phyloP scores from a whole-genome alignment of 2,113 vertebrate genomes.

The Nipponia nippon region DNA sequence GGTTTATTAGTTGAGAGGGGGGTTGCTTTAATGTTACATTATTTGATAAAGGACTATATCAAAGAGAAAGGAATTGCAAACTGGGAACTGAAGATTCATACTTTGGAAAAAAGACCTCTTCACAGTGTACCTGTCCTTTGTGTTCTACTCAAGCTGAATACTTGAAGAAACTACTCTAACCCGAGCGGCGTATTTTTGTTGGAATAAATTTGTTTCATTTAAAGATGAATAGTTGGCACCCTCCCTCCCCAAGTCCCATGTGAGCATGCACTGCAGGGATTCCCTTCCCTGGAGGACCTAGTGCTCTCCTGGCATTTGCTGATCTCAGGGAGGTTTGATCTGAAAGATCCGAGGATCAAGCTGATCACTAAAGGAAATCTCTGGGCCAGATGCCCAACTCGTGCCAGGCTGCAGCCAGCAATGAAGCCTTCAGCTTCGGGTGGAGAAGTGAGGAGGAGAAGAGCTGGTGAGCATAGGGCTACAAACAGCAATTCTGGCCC shows the following conservation, averaged over 20 bases:
- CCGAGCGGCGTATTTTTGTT: background rate
- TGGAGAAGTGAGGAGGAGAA: background rate
- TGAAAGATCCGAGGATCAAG: background rate
- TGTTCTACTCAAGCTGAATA: background rate
- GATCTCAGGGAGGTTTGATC: too few species aligned
- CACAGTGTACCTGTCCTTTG: background rate
- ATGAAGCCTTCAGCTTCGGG: too few species aligned
- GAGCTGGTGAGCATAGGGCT: background rate
- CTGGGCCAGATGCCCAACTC: background rate
- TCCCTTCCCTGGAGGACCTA: background rate
- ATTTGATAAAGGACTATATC: background rate
- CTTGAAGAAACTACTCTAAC: background rate
- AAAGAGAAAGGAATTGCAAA: background rate
- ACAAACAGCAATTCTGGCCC: too few species aligned
- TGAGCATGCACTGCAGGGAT: rapidly evolving
- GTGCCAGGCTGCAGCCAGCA: background rate
- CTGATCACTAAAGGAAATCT: too few species aligned
- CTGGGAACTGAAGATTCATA: background rate
- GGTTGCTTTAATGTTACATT: background rate
- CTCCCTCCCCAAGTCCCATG: background rate
- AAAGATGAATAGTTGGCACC: background rate
- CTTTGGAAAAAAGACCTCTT: background rate
- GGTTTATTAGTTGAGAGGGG: background rate
- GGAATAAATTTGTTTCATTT: background rate
- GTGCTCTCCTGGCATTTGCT: background rate